Base-by-base conservation (phyloP, 37 sponge, comb jelly and placozoan species). In the Aplysina aerophoba region DNA sequence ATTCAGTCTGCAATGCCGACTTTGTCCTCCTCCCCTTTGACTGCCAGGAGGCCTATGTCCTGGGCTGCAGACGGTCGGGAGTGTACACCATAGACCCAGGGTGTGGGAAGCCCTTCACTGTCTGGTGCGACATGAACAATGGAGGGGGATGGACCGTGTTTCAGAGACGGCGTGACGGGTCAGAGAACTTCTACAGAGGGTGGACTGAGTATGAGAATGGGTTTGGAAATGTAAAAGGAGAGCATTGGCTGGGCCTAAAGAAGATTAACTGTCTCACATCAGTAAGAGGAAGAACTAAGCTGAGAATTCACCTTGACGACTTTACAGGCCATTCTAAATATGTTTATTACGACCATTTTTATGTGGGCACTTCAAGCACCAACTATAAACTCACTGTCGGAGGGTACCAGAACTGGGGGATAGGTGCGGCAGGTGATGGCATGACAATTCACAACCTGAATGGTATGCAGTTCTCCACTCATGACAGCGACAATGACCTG, bases 401-500 rank as follows among this genome's bases (percentile, higher is more conserved):
- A 11, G 50, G 8, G 50, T 44, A 44, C 8, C 50, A 44, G 50
- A 44, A 8, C 50, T 3, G 50, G 50, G 50, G 50, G 50, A 8
- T 11, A 44, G 50, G 50, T 11, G 50, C 50, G 8, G 50, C 50
- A 44, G 66, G 66, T 5, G 50, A 44, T 8, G 6, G 50, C 50
- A 44, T 44, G 50, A 11, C 50, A 44, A n/a, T n/a, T n/a, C n/a
- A n/a, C 34, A 54, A 84, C 34, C 71, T 56, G 4, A 69, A 71
- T 72, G 84, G 84, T 4, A 64, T 67, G 71, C n/a, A 72, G 67
- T 84, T 84, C 34, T 38, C 54, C 73, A 84, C 84, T 22, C 20
- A 38, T 84, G 84, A 84, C 71, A 82, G 44, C 21, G 83, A 82
- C 71, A 84, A 84, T 67, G 66, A 62, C 37, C 22, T 28, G 24